Percentiles rank a stretch among this genome's conserved stretches.
Evolutionary conservation across 2,113 vertebrate species (phyloP).

Genomic region (Hemibagrus wyckioides): DNA sequence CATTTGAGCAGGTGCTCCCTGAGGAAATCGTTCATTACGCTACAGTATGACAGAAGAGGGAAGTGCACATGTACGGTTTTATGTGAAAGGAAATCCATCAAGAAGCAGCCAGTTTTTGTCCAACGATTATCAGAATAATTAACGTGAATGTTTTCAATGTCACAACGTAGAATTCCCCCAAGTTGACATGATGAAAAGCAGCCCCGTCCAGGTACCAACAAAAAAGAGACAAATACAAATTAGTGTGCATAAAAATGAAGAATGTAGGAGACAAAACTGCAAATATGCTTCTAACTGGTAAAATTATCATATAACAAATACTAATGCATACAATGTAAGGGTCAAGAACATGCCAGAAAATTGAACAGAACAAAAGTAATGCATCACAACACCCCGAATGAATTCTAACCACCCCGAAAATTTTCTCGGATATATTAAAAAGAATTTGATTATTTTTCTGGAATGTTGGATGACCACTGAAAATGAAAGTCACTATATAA

Average conservation of each 20-base stretch:
- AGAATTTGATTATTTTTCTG: conserved; percentile 11
- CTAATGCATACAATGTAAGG: not conserved
- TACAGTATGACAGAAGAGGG: conserved; percentile 64
- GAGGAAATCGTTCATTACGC: conserved; percentile 89
- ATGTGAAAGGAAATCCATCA: conserved; percentile 70
- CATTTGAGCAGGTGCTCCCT: conserved; percentile 84
- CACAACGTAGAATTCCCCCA: conserved; percentile 74
- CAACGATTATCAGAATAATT: conserved; percentile 9
- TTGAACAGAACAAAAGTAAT: not conserved
- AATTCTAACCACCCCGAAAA: not conserved
- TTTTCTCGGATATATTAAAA: not conserved
- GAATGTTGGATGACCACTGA: conserved; percentile 35
- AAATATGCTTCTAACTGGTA: not conserved
- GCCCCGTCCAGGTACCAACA: conserved; percentile 81
- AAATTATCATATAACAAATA: not conserved
- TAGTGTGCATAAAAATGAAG: conserved; percentile 68
- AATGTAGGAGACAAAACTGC: conserved; percentile 61
- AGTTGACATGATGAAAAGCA: conserved; percentile 71
- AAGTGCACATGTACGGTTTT: not conserved
- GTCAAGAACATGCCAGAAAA: conserved; percentile 38
- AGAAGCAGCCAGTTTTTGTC: conserved; percentile 56
- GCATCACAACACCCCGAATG: not conserved
- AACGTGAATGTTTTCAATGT: not conserved
- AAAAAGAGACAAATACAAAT: conserved; percentile 87
- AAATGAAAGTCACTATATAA: not conserved